Evolutionary conservation across 2,797 vertebrate species (phyloP).

Genomic region (Tamandua tetradactyla): DNA sequence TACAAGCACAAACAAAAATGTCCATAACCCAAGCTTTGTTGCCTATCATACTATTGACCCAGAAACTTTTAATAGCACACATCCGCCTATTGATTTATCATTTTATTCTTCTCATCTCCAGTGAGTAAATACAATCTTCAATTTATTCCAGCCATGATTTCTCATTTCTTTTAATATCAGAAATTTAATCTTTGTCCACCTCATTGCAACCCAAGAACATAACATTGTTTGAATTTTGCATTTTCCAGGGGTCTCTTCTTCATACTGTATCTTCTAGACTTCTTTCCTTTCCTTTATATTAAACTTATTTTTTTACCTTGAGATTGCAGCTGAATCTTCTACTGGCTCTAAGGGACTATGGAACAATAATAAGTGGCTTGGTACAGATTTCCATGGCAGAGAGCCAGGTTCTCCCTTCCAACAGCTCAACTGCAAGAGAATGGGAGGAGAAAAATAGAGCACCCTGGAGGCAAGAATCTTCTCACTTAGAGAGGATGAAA

Average conservation of each 20-base stretch:
- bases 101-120: neutral
- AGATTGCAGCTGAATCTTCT: constrained; percentile 82
- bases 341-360: constrained; percentile 73
- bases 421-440: constrained; percentile 74
- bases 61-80: neutral
- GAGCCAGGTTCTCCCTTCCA: constrained; percentile 82
- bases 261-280: neutral
- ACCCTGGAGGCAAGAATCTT: constrained; percentile 77
- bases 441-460: constrained; percentile 60
- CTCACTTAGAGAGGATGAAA: constrained; percentile 72
- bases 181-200: neutral
- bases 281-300: neutral
- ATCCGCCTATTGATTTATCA: neutral
- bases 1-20: neutral
- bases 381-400: constrained; percentile 78
- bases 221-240: neutral
- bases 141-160: neutral
- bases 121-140: neutral
- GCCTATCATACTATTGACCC: neutral
- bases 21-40: neutral
- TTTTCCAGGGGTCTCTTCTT: constrained; percentile 20
- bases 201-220: neutral
- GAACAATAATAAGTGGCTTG: constrained; percentile 83
- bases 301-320: neutral
- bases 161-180: neutral